Evolutionary conservation across 2,888 invertebrate species (phyloP).

Genomic region (Cephus runcator): DNA sequence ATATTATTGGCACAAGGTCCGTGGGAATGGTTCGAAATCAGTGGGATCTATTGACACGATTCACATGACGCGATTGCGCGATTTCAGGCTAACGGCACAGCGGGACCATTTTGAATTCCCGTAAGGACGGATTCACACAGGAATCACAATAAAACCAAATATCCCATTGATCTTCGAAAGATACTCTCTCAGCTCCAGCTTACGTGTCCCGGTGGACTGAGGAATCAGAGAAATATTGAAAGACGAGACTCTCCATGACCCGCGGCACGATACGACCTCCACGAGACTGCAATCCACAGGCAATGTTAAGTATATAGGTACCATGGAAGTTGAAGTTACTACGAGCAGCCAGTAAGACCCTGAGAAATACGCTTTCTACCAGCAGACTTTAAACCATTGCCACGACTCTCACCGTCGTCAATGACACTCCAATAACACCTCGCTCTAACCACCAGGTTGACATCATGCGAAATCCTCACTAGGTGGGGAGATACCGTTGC

Average conservation of each 20-base stretch:
- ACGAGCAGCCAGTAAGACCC: neutral
- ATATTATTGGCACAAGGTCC: neutral
- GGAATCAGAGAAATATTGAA: neutral
- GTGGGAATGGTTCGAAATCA: neutral
- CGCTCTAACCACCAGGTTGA: neutral
- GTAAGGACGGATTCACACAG: neutral
- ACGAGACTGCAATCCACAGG: neutral
- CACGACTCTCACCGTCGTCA: conserved; percentile 3
- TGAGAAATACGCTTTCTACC: conserved; percentile 4
- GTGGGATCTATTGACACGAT: neutral
- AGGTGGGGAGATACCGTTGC: conserved; percentile 33
- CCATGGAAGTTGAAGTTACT: neutral
- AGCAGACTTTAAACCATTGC: neutral
- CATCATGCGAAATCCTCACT: neutral
- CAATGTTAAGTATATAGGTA: neutral
- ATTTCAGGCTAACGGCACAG: neutral
- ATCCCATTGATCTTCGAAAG: neutral
- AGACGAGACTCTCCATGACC: neutral
- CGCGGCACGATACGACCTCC: neutral
- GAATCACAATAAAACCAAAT: neutral
- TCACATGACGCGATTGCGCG: neutral
- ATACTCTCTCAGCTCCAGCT: neutral
- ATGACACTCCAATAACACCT: conserved; percentile 3
- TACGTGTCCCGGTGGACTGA: neutral
- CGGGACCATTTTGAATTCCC: neutral